Evolutionary conservation across 2,888 invertebrate species (phyloP).

Genomic region (Suillia variegata): DNA sequence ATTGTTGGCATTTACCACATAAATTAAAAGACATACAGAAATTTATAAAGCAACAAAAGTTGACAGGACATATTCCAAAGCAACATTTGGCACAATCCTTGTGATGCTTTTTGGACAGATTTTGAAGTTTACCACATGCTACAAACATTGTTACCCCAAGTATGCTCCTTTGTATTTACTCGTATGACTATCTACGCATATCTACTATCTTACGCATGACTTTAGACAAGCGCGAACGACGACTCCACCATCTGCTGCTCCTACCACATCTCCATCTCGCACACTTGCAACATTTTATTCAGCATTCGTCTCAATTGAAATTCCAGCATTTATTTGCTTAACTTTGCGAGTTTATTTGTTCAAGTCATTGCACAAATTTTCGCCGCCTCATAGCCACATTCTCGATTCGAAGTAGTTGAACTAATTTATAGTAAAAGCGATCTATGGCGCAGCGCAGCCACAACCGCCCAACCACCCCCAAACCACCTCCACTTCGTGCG

Average conservation of each 20-base stretch:
- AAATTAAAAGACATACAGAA: too few relatives aligned
- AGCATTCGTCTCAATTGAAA: neutral
- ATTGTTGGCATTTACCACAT: too few relatives aligned
- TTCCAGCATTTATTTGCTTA: constrained; percentile 11
- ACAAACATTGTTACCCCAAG: too few relatives aligned
- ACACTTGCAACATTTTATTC: neutral
- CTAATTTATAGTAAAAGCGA: constrained; percentile 2
- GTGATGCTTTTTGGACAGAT: too few relatives aligned
- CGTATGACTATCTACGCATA: too few relatives aligned
- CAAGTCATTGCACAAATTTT: constrained; percentile 16
- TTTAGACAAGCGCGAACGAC: too few relatives aligned
- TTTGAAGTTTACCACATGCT: too few relatives aligned
- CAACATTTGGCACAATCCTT: too few relatives aligned
- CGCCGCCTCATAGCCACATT: constrained; percentile 7
- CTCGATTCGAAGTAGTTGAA: neutral
- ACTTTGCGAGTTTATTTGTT: constrained; percentile 14
- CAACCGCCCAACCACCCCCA: neutral
- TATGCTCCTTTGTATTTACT: too few relatives aligned
- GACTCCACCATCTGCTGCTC: neutral
- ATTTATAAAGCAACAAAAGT: too few relatives aligned
- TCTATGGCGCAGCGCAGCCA: neutral
- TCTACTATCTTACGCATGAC: too few relatives aligned
- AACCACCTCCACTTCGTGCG: neutral
- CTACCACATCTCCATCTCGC: neutral
- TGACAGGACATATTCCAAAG: too few relatives aligned